phyloP scores from a whole-genome alignment of 2,888 invertebrate species.

The Leptinotarsa haldemani region DNA sequence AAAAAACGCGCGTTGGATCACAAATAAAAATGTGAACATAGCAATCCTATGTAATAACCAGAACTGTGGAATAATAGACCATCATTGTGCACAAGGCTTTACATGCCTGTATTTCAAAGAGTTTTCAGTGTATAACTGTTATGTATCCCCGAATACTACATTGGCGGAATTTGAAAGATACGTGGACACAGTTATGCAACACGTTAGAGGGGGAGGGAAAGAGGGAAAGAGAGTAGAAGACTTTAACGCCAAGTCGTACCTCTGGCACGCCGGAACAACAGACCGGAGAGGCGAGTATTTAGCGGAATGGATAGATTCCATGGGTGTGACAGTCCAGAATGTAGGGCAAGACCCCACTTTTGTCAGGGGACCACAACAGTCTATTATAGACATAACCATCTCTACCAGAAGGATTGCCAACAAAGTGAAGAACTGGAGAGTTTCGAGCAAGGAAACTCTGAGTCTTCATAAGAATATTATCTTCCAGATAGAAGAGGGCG shows the following conservation, averaged over 20 bases:
- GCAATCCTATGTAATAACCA: slow-evolving; percentile 1
- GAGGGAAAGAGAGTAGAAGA: slow-evolving; percentile 11
- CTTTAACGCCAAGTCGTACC: slow-evolving; percentile 21
- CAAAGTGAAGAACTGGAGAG: slow-evolving; percentile 12
- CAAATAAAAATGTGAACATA: background rate
- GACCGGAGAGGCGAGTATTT: slow-evolving; percentile 19
- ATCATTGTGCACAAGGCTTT: background rate
- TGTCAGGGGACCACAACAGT: slow-evolving; percentile 19
- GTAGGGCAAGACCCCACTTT: slow-evolving; percentile 12
- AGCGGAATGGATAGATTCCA: slow-evolving; percentile 1
- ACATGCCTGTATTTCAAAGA: background rate
- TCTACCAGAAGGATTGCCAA: background rate
- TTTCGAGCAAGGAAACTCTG: background rate
- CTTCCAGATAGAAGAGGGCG: background rate
- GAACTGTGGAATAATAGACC: slow-evolving; percentile 16
- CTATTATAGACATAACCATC: slow-evolving; percentile 23
- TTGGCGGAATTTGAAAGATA: background rate
- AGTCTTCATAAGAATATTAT: slow-evolving; percentile 8
- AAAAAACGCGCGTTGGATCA: slow-evolving; percentile 15
- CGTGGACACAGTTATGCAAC: slow-evolving; percentile 9
- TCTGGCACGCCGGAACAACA: slow-evolving; percentile 8
- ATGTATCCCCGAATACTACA: slow-evolving; percentile 20
- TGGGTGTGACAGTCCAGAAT: slow-evolving; percentile 11
- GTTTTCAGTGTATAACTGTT: background rate
- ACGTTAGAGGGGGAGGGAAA: background rate